Conservation (phyloP, 1,140 invertebrate species). For the Papilio dardanus region DNA sequence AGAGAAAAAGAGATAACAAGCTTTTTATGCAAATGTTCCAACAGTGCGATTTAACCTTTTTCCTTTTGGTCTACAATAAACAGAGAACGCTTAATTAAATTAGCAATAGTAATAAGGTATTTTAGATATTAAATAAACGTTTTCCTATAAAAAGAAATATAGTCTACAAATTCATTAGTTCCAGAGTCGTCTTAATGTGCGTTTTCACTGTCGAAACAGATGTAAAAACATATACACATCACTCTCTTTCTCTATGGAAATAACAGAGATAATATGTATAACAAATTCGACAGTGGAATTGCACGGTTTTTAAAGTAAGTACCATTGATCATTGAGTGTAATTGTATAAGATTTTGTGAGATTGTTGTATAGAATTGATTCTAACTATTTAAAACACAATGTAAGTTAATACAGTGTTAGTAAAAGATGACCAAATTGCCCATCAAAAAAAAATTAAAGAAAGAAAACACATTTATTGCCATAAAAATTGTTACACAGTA, state of each 20-base stretch:
- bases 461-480: too few relatives aligned
- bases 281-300: not conserved
- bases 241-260: too few relatives aligned
- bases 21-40: not conserved
- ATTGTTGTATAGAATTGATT: constrained; percentile 1
- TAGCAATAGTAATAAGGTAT: constrained; percentile 15
- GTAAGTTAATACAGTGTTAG: not conserved
- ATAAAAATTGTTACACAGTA: too few relatives aligned
- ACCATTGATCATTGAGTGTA: not conserved
- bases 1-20: not conserved
- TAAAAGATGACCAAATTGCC: too few relatives aligned
- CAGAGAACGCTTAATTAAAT: constrained; percentile 7
- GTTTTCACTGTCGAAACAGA: not conserved
- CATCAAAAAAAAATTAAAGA: too few relatives aligned
- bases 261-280: not conserved
- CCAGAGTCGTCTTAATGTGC: not conserved
- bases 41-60: not conserved
- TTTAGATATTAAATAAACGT: not conserved
- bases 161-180: not conserved
- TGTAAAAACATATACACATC: too few relatives aligned
- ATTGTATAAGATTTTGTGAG: not conserved
- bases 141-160: not conserved
- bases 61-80: constrained; percentile 9
- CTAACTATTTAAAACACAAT: not conserved
- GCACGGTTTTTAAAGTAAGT: not conserved